Base-by-base conservation (phyloP, 2,888 invertebrate genomes). In the Vesta saturnalis region DNA sequence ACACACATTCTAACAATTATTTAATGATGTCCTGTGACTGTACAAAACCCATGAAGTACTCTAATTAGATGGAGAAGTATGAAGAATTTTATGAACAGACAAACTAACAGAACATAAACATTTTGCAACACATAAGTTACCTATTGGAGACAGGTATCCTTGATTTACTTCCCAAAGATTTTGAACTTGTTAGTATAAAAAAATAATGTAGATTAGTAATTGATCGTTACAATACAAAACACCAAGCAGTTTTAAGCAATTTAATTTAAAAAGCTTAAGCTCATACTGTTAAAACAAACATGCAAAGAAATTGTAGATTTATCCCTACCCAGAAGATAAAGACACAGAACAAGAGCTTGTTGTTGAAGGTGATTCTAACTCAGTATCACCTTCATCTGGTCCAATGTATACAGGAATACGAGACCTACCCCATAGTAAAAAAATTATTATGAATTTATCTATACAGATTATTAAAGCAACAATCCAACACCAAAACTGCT, bases 371-470 rank as follows among this genome's bases (percentile, higher is more conserved):
- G 84, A 84, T 74, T 84, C 83, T 69, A 81, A 80, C 65, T 84
- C 85, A 69, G 78, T 79, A 74, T 84, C 84, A 75, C 79, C 82
- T 78, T 78, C 80, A 64, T 69, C 69, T 23, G 85, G 81, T 77
- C 91, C 91, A 78, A 90, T 87, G 84, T 89, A 91, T 71, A 92
- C 88, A 73, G 92, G 92, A 82, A 92, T 92, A 87, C 90, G 90
- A 81, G 91, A 90, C 83, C 84, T 84, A 75, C 49, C 65, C 65
- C 52, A 55, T 59, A 60, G 39, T 64, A 57, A 55, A 70, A 16
- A 60, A 22, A 46, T 47, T 69, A 16, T 47, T 30, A 80, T 78
- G 8, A n/a, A n/a, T n/a, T n/a, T n/a, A n/a, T n/a, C n/a, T n/a
- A n/a, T n/a, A n/a, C n/a, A n/a, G n/a, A n/a, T 23, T 23, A 23